These are phyloP conservation scores for Ceyx margarethae DNA, from an alignment of 2,113 vertebrate genomes.

Conservation along the genomic window DNA sequence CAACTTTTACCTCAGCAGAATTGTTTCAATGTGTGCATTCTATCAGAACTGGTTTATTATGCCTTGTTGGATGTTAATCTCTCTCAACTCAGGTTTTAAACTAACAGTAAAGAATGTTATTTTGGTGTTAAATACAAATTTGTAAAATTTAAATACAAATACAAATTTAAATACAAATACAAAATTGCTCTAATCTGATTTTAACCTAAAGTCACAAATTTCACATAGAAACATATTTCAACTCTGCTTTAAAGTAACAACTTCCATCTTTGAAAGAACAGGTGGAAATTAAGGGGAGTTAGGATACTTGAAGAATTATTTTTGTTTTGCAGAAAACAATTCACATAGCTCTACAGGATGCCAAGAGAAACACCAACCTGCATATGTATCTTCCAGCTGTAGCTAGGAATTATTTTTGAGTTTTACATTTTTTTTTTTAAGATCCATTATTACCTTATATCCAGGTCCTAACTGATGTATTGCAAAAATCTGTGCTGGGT, in stretches of 20 bases:
- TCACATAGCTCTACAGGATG: neutral
- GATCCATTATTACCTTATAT: conserved; percentile 85
- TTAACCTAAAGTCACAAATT: neutral
- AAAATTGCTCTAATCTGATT: neutral
- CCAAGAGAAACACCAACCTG: neutral
- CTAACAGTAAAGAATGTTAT: neutral
- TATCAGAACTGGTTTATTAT: neutral
- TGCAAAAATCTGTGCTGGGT: conserved; percentile 97
- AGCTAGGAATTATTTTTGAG: neutral
- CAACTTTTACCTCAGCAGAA: neutral
- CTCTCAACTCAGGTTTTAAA: neutral
- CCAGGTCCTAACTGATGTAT: conserved; percentile 95
- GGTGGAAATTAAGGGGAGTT: neutral
- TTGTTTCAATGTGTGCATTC: neutral
- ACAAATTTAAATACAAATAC: neutral
- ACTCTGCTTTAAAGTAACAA: neutral
- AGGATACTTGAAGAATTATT: neutral
- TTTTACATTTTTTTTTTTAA: neutral
- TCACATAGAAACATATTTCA: neutral
- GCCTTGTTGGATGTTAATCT: neutral
- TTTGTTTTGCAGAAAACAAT: neutral
- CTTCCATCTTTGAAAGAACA: neutral
- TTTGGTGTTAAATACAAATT: neutral
- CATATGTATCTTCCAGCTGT: neutral
- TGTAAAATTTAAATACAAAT: no score